phyloP scores from a whole-genome alignment of 2,888 invertebrate genomes.

The Scaeva pyrastri region DNA sequence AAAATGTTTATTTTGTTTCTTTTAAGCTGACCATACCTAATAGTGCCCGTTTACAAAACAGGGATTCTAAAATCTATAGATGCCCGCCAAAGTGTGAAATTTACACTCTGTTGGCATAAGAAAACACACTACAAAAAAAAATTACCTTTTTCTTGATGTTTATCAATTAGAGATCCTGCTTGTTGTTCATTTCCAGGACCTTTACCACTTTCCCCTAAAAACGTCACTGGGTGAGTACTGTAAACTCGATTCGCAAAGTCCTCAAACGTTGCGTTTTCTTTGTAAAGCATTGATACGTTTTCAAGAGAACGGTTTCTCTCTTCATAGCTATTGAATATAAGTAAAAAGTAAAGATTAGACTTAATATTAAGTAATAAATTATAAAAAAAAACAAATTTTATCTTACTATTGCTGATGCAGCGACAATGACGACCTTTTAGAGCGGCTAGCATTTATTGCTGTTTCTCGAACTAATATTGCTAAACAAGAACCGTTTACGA shows the following conservation, averaged over 20 bases:
- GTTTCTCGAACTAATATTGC: conserved; percentile 95
- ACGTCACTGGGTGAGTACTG: conserved; percentile 86
- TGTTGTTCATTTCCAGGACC: conserved; percentile 84
- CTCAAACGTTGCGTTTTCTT: conserved; percentile 95
- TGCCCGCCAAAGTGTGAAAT: no score
- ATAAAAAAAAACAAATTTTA: not conserved
- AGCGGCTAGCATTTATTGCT: conserved; percentile 95
- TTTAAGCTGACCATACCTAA: no score
- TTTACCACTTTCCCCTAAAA: conserved; percentile 78
- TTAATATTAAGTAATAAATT: conserved; percentile 29
- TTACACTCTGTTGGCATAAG: no score
- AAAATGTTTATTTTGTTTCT: no score
- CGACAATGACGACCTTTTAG: conserved; percentile 94
- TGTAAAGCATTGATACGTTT: conserved; percentile 93
- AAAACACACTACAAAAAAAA: no score
- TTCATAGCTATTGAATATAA: conserved; percentile 90
- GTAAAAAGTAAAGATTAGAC: conserved; percentile 23
- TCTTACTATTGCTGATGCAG: conserved; percentile 95
- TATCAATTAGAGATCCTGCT: conserved; percentile 87
- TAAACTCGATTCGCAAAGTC: conserved; percentile 91
- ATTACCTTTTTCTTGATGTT: conserved; percentile 82
- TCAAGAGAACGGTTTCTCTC: conserved; percentile 94
- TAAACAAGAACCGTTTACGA: conserved; percentile 86
- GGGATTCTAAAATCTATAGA: no score
- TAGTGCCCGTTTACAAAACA: no score